Evolutionary conservation across 2,797 vertebrate species (phyloP), one percentile per base, ranked within the genome.

Genomic region (Ptychobarbus kaznakovi): DNA sequence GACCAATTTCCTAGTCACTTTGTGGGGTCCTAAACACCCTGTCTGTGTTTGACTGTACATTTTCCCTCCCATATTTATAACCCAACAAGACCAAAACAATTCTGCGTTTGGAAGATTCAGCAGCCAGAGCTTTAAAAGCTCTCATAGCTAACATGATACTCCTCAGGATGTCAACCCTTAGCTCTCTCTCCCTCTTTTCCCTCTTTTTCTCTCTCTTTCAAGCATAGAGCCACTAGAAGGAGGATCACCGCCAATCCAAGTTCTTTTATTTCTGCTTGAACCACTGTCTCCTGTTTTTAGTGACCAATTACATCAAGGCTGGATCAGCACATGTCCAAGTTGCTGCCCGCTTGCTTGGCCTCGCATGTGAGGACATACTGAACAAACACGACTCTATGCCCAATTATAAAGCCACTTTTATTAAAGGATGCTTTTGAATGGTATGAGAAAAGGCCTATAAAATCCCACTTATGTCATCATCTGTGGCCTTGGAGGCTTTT

Each of bases 331-430:
- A 51, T 76, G 42, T 38, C 80, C 73, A 79, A 77, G 75, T 28
- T 83, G 79, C 44, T 32, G 70, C 77, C 70, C 28, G 66, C 80
- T 61, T 35, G 81, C 81, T 85, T 92, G 90, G 88, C 90, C 81
- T 63, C 63, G 75, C 84, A 89, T 89, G 61, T 89, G 81, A 90
- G 86, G 69, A 81, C 56, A 72, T 72, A 51, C 25, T 70, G 85
- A 92, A 92, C 91, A 93, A 92, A 87, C 68, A 78, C n/a, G 75
- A 63, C 73, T 87, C 81, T 93, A 42, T 91, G 78, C 70, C 74
- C 58, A 56, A 28, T 72, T 86, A 89, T 88, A 80, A 91, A 87
- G 88, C 81, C 82, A 10, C 28, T 56, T 79, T 68, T 81, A 80
- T 84, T 87, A 68, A 58, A 78, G 77, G 80, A 83, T 75, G 38